Evolutionary conservation across 1,140 invertebrate genomes (phyloP).

Genomic region (Portunus trituberculatus): DNA sequence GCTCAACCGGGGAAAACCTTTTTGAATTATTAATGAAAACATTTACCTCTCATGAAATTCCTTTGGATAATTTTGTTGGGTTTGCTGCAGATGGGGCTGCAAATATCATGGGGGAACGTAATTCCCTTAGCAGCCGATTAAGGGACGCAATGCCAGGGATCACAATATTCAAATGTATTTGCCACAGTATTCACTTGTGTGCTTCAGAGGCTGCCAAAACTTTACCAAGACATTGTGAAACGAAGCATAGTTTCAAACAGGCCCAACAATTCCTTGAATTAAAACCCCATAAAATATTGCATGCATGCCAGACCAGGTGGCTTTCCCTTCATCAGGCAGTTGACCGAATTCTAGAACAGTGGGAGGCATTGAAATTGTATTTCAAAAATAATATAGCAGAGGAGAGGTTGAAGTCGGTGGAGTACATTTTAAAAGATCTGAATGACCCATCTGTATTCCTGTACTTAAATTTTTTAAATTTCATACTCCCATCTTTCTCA

Average conservation of each 20-base stretch:
- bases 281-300: constrained; percentile 61
- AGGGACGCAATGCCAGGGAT: neutral
- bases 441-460: constrained; percentile 58
- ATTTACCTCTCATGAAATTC: neutral
- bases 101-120: constrained; percentile 3
- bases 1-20: neutral
- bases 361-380: constrained; percentile 52
- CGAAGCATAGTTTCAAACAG: constrained; percentile 32
- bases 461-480: constrained; percentile 55
- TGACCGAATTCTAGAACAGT: constrained; percentile 47
- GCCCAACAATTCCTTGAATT: constrained; percentile 3
- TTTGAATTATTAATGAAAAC: constrained; percentile 17
- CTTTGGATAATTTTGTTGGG: neutral
- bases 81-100: constrained; percentile 39
- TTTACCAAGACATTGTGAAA: constrained; percentile 7
- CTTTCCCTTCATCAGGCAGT: constrained; percentile 44
- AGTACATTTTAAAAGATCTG: constrained; percentile 52
- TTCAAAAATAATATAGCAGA: neutral
- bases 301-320: constrained; percentile 55
- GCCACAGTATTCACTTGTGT: constrained; percentile 45
- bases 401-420: constrained; percentile 26
- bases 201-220: constrained; percentile 52
- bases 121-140: constrained; percentile 23
- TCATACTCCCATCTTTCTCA: neutral
- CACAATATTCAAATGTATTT: constrained; percentile 51